These are phyloP conservation scores for Augiades crinisus DNA, from an alignment of 2,888 invertebrate genomes.

Conservation along the genomic window DNA sequence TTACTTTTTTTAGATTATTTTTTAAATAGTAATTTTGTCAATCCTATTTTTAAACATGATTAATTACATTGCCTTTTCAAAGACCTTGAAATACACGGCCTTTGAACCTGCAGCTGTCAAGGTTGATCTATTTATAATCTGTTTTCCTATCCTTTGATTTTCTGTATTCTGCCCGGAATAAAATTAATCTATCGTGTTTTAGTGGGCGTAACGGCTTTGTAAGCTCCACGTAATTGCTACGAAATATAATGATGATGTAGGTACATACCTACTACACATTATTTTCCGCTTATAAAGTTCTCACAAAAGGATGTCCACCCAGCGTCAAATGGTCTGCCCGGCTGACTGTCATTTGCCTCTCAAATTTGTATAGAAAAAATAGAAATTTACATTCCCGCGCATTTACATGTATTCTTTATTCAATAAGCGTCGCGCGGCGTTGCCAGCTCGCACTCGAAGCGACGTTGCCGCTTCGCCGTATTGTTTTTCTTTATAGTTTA, in stretches of 20 bases:
- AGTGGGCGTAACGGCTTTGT: background rate
- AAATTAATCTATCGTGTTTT: background rate
- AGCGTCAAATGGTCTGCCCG: conserved; percentile 10
- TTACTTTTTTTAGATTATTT: no score
- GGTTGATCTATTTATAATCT: conserved; percentile 4
- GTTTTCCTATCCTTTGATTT: background rate
- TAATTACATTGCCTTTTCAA: no score
- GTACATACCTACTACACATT: background rate
- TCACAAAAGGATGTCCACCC: background rate
- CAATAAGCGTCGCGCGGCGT: conserved; percentile 48
- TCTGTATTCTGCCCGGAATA: background rate
- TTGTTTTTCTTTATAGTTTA: conserved; percentile 18
- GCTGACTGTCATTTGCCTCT: conserved; percentile 9
- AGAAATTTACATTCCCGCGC: conserved; percentile 19
- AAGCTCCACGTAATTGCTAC: background rate
- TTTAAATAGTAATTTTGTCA: background rate
- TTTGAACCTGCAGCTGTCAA: background rate
- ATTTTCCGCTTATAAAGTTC: conserved; percentile 3
- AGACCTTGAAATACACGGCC: no score
- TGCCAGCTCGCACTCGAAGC: conserved; percentile 63
- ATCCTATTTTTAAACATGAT: background rate
- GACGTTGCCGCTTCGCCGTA: conserved; percentile 57
- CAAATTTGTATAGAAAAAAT: conserved; percentile 19
- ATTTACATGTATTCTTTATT: conserved; percentile 31
- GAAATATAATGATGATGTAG: background rate